Evolutionary conservation across 2,797 vertebrate species (phyloP).

Genomic region (Melopsittacus undulatus): DNA sequence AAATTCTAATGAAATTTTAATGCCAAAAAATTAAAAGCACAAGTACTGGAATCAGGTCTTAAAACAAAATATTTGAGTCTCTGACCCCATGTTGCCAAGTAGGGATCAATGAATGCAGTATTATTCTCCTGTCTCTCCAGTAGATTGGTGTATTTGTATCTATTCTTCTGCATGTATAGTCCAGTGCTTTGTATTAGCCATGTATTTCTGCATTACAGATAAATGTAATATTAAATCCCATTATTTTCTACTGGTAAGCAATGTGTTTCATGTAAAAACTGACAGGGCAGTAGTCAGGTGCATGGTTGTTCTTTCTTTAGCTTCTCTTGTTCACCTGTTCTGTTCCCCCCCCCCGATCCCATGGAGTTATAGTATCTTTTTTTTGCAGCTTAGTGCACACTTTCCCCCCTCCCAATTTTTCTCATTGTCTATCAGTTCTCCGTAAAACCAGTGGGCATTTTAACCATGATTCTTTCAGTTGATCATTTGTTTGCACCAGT

Average conservation of each 20-base stretch:
- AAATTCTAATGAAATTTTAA: slow-evolving; percentile 56
- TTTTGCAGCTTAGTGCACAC: neutral
- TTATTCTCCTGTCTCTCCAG: neutral
- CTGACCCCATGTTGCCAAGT: neutral
- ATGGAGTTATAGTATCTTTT: neutral
- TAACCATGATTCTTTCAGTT: neutral
- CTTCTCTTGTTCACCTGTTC: neutral
- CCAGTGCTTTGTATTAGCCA: neutral
- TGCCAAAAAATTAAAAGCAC: slow-evolving; percentile 47
- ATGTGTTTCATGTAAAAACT: neutral
- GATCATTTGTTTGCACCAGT: neutral
- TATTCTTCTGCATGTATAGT: fast-evolving
- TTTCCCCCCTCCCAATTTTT: neutral
- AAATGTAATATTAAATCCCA: fast-evolving
- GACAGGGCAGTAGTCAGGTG: neutral
- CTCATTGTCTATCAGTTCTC: neutral
- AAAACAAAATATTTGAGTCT: neutral
- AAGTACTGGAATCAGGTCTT: slow-evolving; percentile 10
- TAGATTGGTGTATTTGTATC: fast-evolving
- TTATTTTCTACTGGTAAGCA: neutral
- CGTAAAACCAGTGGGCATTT: neutral
- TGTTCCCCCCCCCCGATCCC: fast-evolving
- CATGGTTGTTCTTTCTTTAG: neutral
- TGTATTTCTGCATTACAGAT: neutral
- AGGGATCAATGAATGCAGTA: neutral